A percentile compares a stretch with the other conserved stretches of the same genome.
These are phyloP conservation scores for Rhingia rostrata DNA, from an alignment of 2,888 invertebrate species.

Conservation along the genomic window DNA sequence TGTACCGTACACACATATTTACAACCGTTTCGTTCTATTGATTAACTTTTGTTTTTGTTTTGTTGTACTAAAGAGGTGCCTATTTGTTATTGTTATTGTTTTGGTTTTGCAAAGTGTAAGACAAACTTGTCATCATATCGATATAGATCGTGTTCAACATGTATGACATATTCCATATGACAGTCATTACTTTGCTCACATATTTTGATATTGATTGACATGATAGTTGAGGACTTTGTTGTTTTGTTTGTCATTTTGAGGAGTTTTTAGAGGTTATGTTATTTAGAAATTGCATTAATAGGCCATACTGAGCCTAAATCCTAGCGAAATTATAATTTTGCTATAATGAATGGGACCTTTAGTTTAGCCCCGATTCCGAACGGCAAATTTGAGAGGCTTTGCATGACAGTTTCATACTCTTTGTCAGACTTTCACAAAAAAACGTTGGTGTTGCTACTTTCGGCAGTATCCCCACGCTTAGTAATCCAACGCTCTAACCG, in stretches of 20 bases:
- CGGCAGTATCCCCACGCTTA: too few species aligned
- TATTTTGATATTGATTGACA: conserved; percentile 9
- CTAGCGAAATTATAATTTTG: too few species aligned
- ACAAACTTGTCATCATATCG: conserved; percentile 28
- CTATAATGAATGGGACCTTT: too few species aligned
- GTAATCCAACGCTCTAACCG: too few species aligned
- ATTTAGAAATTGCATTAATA: background rate
- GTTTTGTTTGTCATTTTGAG: too few species aligned
- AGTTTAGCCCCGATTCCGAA: too few species aligned
- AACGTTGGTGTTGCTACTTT: too few species aligned
- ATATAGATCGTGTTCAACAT: background rate
- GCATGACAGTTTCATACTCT: too few species aligned
- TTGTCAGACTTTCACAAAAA: too few species aligned
- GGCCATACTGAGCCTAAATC: too few species aligned
- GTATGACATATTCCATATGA: conserved; percentile 8
- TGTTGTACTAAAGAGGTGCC: conserved; percentile 3
- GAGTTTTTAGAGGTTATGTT: background rate
- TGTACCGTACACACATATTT: background rate
- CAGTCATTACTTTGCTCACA: background rate
- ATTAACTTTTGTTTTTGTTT: conserved; percentile 26
- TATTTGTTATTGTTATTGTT: conserved; percentile 60
- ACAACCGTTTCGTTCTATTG: conserved; percentile 31
- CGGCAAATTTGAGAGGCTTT: too few species aligned
- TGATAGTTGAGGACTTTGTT: background rate
- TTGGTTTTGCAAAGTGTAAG: conserved; percentile 31